These are phyloP conservation scores for Cremastobaeus sp. DNA, from an alignment of 2,888 invertebrate species.

Conservation along the genomic window DNA sequence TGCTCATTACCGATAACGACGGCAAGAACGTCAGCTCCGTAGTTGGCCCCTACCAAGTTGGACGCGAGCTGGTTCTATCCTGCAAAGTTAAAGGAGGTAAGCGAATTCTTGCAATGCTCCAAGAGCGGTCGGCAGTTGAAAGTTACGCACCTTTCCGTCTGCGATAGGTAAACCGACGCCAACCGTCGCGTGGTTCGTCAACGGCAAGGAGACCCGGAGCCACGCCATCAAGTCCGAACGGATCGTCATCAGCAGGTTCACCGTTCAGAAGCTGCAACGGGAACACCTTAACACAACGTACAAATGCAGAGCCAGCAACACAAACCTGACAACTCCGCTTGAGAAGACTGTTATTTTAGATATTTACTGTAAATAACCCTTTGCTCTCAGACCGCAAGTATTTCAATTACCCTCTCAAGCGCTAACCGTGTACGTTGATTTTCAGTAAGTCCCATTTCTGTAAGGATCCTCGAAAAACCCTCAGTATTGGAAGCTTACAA, in stretches of 20 bases:
- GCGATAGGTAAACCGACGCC: constrained; percentile 90
- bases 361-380: constrained; percentile 86
- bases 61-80: constrained; percentile 77
- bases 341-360: constrained; percentile 91
- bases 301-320: constrained; percentile 92
- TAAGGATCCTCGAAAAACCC: constrained; percentile 88
- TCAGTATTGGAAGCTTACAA: constrained; percentile 87
- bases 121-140: too few species aligned
- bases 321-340: constrained; percentile 89
- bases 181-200: constrained; percentile 90
- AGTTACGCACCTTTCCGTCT: too few species aligned
- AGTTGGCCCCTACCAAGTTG: constrained; percentile 79
- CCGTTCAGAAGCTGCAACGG: constrained; percentile 85
- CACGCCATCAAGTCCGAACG: constrained; percentile 84
- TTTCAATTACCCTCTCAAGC: too few species aligned
- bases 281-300: constrained; percentile 90
- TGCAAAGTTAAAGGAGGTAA: constrained; percentile 80
- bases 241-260: constrained; percentile 88
- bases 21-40: constrained; percentile 78
- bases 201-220: constrained; percentile 80
- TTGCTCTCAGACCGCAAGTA: too few species aligned
- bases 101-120: too few species aligned
- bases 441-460: constrained; percentile 88
- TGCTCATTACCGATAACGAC: constrained; percentile 78
- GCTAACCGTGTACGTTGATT: neutral